Evolutionary conservation across 2,797 vertebrate genomes (phyloP).

Genomic region (Fratercula arctica): DNA sequence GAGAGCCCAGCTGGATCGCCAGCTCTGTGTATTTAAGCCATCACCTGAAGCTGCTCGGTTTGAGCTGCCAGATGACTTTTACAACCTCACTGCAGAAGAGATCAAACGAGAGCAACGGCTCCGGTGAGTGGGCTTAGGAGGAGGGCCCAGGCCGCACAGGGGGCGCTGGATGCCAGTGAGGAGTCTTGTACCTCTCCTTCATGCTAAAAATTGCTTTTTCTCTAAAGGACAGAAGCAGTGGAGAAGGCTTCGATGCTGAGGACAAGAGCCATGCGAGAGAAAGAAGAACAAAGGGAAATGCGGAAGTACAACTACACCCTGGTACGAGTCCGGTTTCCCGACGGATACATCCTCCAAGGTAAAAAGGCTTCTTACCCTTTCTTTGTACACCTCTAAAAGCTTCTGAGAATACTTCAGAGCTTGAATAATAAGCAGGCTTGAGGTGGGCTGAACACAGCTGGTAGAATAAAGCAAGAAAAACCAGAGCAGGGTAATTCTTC

Average conservation of each 20-base stretch:
- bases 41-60: constrained; percentile 85
- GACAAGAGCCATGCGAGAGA: constrained; percentile 94
- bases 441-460: background rate
- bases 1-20: constrained; percentile 86
- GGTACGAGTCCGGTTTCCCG: constrained; percentile 88
- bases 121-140: constrained; percentile 70
- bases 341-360: constrained; percentile 92
- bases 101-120: constrained; percentile 87
- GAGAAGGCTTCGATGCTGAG: constrained; percentile 88
- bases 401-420: background rate
- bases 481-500: fast-evolving
- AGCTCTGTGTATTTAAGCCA: constrained; percentile 80
- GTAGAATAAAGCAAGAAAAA: background rate
- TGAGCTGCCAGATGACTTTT: constrained; percentile 90
- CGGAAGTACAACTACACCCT: constrained; percentile 92
- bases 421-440: background rate
- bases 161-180: fast-evolving
- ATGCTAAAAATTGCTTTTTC: background rate
- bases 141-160: background rate
- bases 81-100: constrained; percentile 88
- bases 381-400: background rate
- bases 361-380: background rate
- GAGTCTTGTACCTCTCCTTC: fast-evolving
- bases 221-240: constrained; percentile 83
- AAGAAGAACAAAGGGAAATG: constrained; percentile 89